These are phyloP conservation scores for Leptinotarsa rubiginosa DNA, from an alignment of 2,888 invertebrate species.

Conservation along the genomic window DNA sequence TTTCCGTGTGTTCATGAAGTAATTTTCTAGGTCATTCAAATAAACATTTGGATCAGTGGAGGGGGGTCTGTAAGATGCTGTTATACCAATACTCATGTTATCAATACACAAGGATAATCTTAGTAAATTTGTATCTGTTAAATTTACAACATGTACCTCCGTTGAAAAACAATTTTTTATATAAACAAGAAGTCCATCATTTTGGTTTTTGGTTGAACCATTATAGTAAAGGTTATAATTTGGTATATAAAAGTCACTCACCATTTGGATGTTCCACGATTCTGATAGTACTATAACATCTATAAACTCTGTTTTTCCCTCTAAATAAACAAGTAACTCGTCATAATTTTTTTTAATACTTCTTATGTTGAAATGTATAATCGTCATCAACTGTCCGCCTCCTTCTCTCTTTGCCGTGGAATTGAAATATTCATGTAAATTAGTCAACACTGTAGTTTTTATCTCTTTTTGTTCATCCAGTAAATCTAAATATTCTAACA, in stretches of 20 bases:
- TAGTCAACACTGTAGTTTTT: constrained; percentile 16
- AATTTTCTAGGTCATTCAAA: constrained; percentile 18
- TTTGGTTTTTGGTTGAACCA: constrained; percentile 20
- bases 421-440: constrained; percentile 15
- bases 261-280: constrained; percentile 12
- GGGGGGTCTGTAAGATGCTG: constrained; percentile 21
- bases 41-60: constrained; percentile 10
- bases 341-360: background rate
- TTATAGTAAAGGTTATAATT: constrained; percentile 18
- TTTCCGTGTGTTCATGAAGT: constrained; percentile 1
- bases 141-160: constrained; percentile 10
- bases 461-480: constrained; percentile 4
- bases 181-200: constrained; percentile 13
- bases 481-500: constrained; percentile 15
- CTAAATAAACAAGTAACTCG: background rate
- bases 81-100: constrained; percentile 9
- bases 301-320: constrained; percentile 4
- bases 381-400: constrained; percentile 2
- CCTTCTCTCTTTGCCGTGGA: constrained; percentile 6
- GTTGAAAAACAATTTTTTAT: constrained; percentile 13
- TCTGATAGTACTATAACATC: constrained; percentile 13
- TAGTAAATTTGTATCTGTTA: constrained; percentile 15
- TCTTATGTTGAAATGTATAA: constrained; percentile 3
- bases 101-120: constrained; percentile 12
- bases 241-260: constrained; percentile 16